A percentile compares a stretch with the other conserved stretches of the same genome.
Conservation (phyloP, 2,888 invertebrate genomes). For the Ecliptopera silaceata region DNA sequence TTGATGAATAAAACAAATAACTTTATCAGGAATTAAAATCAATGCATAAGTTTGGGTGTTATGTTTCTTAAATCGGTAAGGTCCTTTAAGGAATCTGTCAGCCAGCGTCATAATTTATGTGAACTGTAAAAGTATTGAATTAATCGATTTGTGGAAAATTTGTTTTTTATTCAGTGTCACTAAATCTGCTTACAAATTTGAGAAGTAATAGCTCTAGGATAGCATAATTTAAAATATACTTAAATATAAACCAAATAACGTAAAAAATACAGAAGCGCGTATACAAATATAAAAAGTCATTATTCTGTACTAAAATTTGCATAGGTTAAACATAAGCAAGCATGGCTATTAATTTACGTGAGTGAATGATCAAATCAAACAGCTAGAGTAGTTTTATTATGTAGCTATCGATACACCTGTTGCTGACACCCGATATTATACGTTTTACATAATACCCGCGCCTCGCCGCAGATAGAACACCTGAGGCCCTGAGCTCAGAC, state of each 20-base stretch:
- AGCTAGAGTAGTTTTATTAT: constrained; percentile 56
- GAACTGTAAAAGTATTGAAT: background rate
- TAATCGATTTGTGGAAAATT: background rate
- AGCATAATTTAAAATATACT: too few species aligned
- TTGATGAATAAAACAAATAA: background rate
- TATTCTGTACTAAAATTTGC: constrained; percentile 3
- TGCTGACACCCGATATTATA: constrained; percentile 59
- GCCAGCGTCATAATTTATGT: background rate
- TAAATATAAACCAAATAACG: background rate
- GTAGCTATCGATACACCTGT: constrained; percentile 61
- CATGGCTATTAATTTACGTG: constrained; percentile 1
- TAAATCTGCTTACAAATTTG: too few species aligned
- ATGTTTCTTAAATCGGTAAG: background rate
- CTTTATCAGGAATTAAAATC: background rate
- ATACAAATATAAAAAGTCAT: constrained; percentile 7
- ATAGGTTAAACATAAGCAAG: background rate
- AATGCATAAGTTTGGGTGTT: constrained; percentile 1
- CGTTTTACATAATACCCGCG: constrained; percentile 63
- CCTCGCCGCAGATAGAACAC: constrained; percentile 51
- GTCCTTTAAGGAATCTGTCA: background rate
- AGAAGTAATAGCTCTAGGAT: too few species aligned
- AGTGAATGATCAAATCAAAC: constrained; percentile 41
- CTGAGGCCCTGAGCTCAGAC: constrained; percentile 42
- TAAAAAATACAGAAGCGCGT: constrained; percentile 8
- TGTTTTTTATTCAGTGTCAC: too few species aligned